phyloP scores from a whole-genome alignment of 2,113 vertebrate genomes.

The Ciconia boyciana region DNA sequence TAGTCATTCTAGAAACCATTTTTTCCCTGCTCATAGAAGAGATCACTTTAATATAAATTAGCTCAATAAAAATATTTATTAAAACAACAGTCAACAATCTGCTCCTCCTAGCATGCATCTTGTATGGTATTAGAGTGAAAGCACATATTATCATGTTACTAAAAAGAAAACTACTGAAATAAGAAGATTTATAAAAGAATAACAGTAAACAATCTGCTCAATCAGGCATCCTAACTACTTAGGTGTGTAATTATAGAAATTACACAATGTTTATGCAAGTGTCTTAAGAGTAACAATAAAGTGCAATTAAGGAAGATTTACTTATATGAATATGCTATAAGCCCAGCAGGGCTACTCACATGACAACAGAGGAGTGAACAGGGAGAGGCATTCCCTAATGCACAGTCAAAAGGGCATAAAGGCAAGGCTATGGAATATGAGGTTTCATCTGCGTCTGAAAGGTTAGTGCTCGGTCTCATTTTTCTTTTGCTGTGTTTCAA shows the following conservation, averaged over 20 bases:
- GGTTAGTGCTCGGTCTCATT: background rate
- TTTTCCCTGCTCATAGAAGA: background rate
- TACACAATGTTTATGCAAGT: constrained; percentile 34
- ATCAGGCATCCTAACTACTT: background rate
- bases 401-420: constrained; percentile 32
- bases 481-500: background rate
- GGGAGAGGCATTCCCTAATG: constrained; percentile 49
- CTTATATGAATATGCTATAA: constrained; percentile 30
- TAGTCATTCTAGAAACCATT: background rate
- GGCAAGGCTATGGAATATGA: background rate
- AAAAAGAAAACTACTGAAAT: constrained; percentile 19
- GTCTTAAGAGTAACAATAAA: constrained; percentile 56
- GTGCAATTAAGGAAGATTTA: background rate
- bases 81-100: constrained; percentile 53
- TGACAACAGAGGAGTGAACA: background rate
- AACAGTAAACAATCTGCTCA: constrained; percentile 35
- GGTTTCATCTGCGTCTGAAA: background rate
- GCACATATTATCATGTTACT: background rate
- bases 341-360: background rate
- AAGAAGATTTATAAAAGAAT: constrained; percentile 4
- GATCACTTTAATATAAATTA: constrained; percentile 41
- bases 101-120: constrained; percentile 11
- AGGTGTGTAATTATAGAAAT: constrained; percentile 52
- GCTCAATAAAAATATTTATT: constrained; percentile 58
- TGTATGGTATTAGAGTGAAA: background rate